Conservation (phyloP, 2,888 invertebrate species). For the Carabus problematicus region DNA sequence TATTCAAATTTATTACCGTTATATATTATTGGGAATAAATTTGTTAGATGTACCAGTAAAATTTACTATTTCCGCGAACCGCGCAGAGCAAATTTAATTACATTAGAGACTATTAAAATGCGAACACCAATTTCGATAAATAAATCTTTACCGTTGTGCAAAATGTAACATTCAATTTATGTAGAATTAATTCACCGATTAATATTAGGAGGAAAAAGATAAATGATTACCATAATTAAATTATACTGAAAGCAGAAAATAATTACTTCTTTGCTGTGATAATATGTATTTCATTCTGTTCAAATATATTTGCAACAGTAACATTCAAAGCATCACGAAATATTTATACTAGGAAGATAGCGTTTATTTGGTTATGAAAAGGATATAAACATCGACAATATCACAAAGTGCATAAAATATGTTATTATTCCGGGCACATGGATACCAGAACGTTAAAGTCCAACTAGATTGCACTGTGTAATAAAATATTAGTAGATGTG, state of each 20-base stretch:
- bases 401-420: neutral
- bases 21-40: no score
- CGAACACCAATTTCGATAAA: slow-evolving; percentile 5
- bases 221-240: no score
- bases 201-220: neutral
- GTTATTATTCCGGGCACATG: neutral
- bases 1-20: no score
- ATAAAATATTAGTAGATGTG: neutral
- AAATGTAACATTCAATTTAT: neutral
- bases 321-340: no score
- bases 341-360: no score
- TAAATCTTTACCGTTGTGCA: slow-evolving; percentile 8
- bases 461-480: neutral
- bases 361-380: no score
- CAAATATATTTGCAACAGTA: no score
- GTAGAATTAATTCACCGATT: slow-evolving; percentile 10
- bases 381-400: no score
- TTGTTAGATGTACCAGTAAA: no score
- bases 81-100: slow-evolving; percentile 17
- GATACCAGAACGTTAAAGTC: neutral
- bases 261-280: no score
- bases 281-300: no score
- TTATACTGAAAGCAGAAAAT: no score
- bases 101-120: slow-evolving; percentile 17
- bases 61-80: neutral